These are phyloP conservation scores for Hoplias malabaricus DNA, from an alignment of 2,113 vertebrate species.

Conservation along the genomic window DNA sequence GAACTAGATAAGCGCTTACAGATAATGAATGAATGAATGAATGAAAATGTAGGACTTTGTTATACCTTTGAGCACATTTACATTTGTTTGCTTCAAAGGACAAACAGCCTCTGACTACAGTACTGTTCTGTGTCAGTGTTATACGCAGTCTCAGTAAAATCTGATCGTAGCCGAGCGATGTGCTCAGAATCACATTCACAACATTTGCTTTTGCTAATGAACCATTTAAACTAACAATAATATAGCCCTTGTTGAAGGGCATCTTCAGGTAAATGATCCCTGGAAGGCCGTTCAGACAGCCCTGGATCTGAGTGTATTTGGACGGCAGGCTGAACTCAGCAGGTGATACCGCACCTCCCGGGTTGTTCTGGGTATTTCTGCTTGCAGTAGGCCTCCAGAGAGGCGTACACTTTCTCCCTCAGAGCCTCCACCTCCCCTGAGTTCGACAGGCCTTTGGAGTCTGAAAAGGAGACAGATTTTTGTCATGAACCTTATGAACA, in stretches of 20 bases:
- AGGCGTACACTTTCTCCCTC: constrained; percentile 96
- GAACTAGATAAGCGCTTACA: no score
- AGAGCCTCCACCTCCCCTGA: constrained; percentile 92
- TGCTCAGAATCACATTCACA: no score
- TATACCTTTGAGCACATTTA: no score
- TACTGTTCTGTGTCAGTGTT: no score
- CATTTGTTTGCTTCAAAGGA: no score
- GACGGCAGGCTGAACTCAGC: constrained; percentile 38
- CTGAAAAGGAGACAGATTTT: constrained; percentile 60
- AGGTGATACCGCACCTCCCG: constrained; percentile 78
- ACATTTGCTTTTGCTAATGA: neutral
- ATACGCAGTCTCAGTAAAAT: neutral
- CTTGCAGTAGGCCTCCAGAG: constrained; percentile 97
- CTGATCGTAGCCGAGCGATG: no score
- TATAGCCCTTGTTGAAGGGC: neutral
- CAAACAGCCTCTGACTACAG: no score
- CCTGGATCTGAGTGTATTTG: neutral
- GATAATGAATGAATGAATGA: no score
- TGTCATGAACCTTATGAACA: neutral
- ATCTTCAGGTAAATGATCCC: neutral
- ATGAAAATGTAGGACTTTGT: no score
- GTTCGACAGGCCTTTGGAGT: constrained; percentile 97
- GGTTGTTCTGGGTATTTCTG: constrained; percentile 99
- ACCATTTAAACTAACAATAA: neutral
- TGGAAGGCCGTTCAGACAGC: no score